Percentiles rank a stretch among this genome's conserved stretches.
Evolutionary conservation across 1,140 invertebrate species (phyloP).

Genomic region (Oncopeltus fasciatus): DNA sequence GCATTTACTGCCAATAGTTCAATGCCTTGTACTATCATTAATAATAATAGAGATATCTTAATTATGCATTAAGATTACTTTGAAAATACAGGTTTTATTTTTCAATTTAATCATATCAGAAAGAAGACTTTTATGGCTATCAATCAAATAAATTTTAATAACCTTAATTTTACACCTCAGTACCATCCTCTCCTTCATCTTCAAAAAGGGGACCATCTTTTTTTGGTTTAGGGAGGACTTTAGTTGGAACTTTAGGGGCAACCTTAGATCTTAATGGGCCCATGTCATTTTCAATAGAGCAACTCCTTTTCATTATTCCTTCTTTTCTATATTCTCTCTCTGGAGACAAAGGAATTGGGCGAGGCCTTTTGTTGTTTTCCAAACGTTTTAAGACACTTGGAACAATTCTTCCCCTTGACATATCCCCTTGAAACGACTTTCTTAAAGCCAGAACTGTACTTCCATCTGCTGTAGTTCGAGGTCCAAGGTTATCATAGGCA

Average conservation of each 20-base stretch:
- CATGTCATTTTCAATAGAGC: constrained; percentile 13
- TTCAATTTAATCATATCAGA: too few species aligned
- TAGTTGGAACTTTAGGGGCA: constrained; percentile 68
- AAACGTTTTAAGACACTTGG: constrained; percentile 39
- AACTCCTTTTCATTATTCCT: constrained; percentile 8
- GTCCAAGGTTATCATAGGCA: constrained; percentile 68
- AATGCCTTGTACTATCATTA: too few species aligned
- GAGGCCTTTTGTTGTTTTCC: constrained; percentile 28
- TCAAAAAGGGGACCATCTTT: constrained; percentile 54
- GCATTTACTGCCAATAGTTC: too few species aligned
- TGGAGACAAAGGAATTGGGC: constrained; percentile 11
- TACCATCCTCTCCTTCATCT: constrained; percentile 73
- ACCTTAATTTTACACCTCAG: constrained; percentile 48
- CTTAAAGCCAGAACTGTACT: constrained; percentile 63
- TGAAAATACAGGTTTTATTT: too few species aligned
- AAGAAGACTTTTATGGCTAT: too few species aligned
- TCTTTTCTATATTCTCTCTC: not conserved
- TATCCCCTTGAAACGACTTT: constrained; percentile 35
- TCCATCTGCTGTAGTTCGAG: constrained; percentile 69
- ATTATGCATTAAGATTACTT: too few species aligned
- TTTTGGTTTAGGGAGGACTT: constrained; percentile 67
- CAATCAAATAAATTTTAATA: too few species aligned
- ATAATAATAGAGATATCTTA: too few species aligned
- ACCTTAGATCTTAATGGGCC: constrained; percentile 17
- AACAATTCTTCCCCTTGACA: constrained; percentile 33